Evolutionary conservation across 2,113 vertebrate genomes (phyloP), one percentile per base, ranked within the genome.

Genomic region (Megaleporinus macrocephalus): DNA sequence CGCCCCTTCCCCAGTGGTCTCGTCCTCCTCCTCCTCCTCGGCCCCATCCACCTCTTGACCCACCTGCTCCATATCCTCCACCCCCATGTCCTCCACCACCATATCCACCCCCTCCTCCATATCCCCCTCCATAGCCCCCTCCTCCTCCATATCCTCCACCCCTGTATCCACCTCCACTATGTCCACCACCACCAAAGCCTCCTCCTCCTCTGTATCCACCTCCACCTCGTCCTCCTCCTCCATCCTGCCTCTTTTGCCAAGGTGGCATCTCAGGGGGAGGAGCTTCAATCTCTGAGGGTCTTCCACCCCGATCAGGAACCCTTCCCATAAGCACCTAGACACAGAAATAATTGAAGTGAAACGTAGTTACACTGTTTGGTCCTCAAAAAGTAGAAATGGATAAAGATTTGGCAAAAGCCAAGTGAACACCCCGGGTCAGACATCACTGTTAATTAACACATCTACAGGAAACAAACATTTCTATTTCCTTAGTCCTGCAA

Each of bases 261-360:
- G 95, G 92, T 0, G 98, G 97, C 98, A 99, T 99, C 89, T 99
- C 98, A 0, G 97, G 97, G 26, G 93, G 94, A 0, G 97, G 98
- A 9, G 96, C 94, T 16, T 96, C 85, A 57, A 99, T 98, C 90
- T 99, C 97, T 27, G 96, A 95, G 0, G 96, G 97, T 47, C 96
- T 93, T 82, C 98, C 98, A 80, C 98, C 98, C 83, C 97, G 92
- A 89, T 99, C 97, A 22, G 97, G 98, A 12, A 99, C 97, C 85
- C 95, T 93, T n/a, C 97, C 97, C 98, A 99, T 99, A 82, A 97
- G 91, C 79, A 99, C 91, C 98, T 99, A 85, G 22, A 20, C 44
- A 33, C 22, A 78, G 62, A 70, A n/a, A 33, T 11, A 22, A 13
- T 18, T 4, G 1, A 51, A 16, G 57, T 26, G 1, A 44, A 18